These are phyloP conservation scores for Archivesica marissinica DNA, from an alignment of 1,140 invertebrate genomes.

Conservation along the genomic window DNA sequence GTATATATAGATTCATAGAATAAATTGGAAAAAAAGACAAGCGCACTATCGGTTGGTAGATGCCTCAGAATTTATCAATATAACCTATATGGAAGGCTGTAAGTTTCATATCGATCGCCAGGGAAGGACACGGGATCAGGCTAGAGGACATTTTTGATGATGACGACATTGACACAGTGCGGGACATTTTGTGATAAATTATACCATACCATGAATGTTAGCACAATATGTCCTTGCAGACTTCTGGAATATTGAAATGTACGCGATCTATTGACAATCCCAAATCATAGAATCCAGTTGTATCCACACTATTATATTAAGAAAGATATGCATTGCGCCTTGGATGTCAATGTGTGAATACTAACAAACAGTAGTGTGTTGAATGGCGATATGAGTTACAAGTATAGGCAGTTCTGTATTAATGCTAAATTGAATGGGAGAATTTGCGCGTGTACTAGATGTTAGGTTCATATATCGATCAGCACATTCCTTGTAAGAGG, in stretches of 20 bases:
- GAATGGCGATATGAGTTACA: no score
- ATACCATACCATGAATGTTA: conserved; percentile 19
- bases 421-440: no score
- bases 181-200: conserved; percentile 16
- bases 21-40: conserved; percentile 23
- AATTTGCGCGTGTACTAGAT: background rate
- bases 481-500: background rate
- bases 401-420: no score
- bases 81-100: conserved; percentile 25
- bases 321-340: no score
- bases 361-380: no score
- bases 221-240: no score
- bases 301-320: no score
- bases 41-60: conserved; percentile 7
- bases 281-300: no score
- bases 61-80: conserved; percentile 31
- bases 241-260: no score
- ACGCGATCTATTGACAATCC: no score
- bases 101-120: background rate
- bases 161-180: conserved; percentile 33
- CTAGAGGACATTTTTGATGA: conserved; percentile 43
- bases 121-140: conserved; percentile 24
- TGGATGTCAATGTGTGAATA: no score
- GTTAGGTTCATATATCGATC: conserved; percentile 9
- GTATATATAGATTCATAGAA: conserved; percentile 23